Percentiles rank a stretch among this genome's conserved stretches.
Evolutionary conservation across 2,113 vertebrate species (phyloP).

Genomic region (Morone saxatilis): DNA sequence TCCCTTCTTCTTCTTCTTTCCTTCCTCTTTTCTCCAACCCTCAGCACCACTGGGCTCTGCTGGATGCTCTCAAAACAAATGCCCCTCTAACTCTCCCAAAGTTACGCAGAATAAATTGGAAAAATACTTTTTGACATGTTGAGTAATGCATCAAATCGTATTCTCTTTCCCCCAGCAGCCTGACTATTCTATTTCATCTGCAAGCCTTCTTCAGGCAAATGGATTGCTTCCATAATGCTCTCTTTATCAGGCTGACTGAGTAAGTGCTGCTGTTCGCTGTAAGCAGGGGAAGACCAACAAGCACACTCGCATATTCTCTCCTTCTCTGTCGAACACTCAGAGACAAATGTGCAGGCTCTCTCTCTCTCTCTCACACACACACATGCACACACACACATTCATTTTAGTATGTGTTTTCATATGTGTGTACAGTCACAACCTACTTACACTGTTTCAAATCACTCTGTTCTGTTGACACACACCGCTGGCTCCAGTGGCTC

Average conservation of each 20-base stretch:
- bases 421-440: constrained; percentile 3
- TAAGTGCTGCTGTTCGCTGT: constrained; percentile 60
- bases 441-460: constrained; percentile 20
- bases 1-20: not conserved
- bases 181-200: constrained; percentile 64
- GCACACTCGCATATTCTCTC: constrained; percentile 12
- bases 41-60: constrained; percentile 45
- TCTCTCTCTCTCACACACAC: not conserved
- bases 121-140: constrained; percentile 79
- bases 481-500: constrained; percentile 32
- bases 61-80: constrained; percentile 69
- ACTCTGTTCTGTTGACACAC: constrained; percentile 31
- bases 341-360: constrained; percentile 26
- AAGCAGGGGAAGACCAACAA: constrained; percentile 59
- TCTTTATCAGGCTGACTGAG: constrained; percentile 70
- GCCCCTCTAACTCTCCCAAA: constrained; percentile 65
- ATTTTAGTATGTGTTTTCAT: not conserved
- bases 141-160: constrained; percentile 77
- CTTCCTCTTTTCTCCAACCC: constrained; percentile 25
- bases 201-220: constrained; percentile 68
- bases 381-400: not conserved
- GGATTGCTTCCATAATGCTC: constrained; percentile 70
- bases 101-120: constrained; percentile 72
- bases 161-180: constrained; percentile 65
- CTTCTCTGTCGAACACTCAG: not conserved